Evolutionary conservation across 2,797 vertebrate species (phyloP).

Genomic region (Mareca strepera): DNA sequence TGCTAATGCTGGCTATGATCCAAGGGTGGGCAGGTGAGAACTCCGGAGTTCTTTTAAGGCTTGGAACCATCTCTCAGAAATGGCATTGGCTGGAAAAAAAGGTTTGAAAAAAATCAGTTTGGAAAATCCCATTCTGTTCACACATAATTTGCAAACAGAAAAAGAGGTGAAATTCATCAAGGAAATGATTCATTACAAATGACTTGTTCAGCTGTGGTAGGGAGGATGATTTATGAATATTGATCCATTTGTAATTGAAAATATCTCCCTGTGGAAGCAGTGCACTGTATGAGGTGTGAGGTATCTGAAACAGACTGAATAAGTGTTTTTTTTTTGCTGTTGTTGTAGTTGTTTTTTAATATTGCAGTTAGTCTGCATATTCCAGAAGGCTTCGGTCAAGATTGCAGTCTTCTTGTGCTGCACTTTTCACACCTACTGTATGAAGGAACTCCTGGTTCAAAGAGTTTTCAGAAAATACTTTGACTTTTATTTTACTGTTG

Average conservation of each 20-base stretch:
- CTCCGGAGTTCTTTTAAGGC: background rate
- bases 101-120: constrained; percentile 5
- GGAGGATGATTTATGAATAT: constrained; percentile 42
- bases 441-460: background rate
- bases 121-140: constrained; percentile 12
- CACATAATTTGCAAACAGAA: constrained; percentile 31
- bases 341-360: background rate
- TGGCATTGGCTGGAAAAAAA: background rate
- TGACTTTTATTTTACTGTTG: background rate
- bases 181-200: constrained; percentile 57
- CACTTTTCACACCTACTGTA: background rate
- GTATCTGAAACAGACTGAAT: background rate
- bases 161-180: constrained; percentile 53
- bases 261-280: constrained; percentile 10
- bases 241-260: constrained; percentile 44
- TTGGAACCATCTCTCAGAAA: background rate
- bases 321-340: background rate
- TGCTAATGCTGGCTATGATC: background rate
- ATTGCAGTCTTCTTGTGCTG: background rate
- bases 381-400: background rate
- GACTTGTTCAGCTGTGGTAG: constrained; percentile 43
- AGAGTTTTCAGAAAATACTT: background rate
- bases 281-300: background rate
- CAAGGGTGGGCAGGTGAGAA: background rate
- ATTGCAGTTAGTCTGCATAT: background rate